Percentiles rank a stretch among this genome's conserved stretches.
These are phyloP conservation scores for Falco columbarius DNA, from an alignment of 2,797 vertebrate species.

Conservation along the genomic window DNA sequence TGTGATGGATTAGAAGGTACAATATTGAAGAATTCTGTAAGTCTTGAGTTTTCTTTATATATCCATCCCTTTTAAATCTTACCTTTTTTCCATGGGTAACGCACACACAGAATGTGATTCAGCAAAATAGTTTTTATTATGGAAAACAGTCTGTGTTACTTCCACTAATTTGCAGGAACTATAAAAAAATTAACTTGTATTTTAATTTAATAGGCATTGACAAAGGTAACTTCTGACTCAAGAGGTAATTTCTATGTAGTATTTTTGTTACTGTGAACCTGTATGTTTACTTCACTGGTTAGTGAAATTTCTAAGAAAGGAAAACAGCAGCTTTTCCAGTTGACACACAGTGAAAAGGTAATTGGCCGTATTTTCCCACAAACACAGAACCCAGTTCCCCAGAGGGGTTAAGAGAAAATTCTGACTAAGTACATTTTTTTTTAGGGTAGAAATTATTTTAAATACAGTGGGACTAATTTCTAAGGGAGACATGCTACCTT, in stretches of 20 bases:
- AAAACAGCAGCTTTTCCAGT: constrained; percentile 1
- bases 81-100: neutral
- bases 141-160: neutral
- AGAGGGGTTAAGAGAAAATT: neutral
- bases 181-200: neutral
- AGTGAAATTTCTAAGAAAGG: neutral
- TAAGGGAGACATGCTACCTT: neutral
- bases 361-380: constrained; percentile 12
- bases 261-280: neutral
- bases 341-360: neutral
- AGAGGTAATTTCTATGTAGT: neutral
- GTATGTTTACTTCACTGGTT: neutral
- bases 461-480: neutral
- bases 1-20: neutral
- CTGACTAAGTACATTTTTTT: neutral
- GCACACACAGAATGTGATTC: neutral
- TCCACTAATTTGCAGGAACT: neutral
- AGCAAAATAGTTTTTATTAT: neutral
- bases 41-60: neutral
- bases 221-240: neutral
- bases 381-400: neutral
- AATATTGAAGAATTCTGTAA: neutral
- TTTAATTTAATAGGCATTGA: neutral
- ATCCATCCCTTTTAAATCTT: neutral
- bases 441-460: constrained; percentile 28